Percentiles rank a stretch among this genome's conserved stretches.
phyloP scores from a whole-genome alignment of 1,140 invertebrate species.

The Hirudo medicinalis region DNA sequence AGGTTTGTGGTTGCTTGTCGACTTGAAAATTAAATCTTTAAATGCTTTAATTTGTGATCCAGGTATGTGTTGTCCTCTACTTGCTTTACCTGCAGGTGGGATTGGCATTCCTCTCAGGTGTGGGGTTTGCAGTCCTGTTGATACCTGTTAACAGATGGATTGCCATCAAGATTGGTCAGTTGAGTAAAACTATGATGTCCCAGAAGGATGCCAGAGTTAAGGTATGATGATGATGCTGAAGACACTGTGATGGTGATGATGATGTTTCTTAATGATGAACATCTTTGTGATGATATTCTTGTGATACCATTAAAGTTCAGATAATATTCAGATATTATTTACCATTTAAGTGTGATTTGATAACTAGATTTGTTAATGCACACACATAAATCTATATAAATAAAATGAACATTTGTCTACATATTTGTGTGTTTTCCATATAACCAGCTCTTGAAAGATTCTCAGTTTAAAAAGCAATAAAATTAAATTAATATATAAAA shows the following conservation, averaged over 20 bases:
- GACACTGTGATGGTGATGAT: constrained; percentile 6
- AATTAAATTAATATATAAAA: too few species aligned
- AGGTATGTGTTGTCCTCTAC: constrained; percentile 35
- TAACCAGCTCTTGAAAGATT: too few species aligned
- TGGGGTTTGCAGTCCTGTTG: constrained; percentile 68
- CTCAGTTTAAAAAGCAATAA: too few species aligned
- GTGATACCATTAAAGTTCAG: too few species aligned
- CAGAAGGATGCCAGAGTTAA: constrained; percentile 80
- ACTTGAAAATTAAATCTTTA: not conserved
- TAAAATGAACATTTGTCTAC: too few species aligned
- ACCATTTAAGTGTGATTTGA: too few species aligned
- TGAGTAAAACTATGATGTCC: constrained; percentile 76
- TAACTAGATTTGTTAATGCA: too few species aligned
- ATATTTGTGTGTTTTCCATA: too few species aligned
- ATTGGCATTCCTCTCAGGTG: constrained; percentile 73
- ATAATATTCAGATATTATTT: too few species aligned
- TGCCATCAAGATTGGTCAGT: constrained; percentile 71
- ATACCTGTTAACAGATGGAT: constrained; percentile 88
- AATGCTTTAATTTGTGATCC: not conserved
- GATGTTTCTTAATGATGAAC: constrained; percentile 2
- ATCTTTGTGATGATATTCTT: not conserved
- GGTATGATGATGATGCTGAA: constrained; percentile 29
- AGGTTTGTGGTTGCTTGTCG: constrained; percentile 37
- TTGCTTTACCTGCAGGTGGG: constrained; percentile 61
- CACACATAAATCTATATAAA: too few species aligned